Evolutionary conservation across 2,888 invertebrate genomes (phyloP), one percentile per base, ranked within the genome.

Genomic region (Choreutis nemorana): DNA sequence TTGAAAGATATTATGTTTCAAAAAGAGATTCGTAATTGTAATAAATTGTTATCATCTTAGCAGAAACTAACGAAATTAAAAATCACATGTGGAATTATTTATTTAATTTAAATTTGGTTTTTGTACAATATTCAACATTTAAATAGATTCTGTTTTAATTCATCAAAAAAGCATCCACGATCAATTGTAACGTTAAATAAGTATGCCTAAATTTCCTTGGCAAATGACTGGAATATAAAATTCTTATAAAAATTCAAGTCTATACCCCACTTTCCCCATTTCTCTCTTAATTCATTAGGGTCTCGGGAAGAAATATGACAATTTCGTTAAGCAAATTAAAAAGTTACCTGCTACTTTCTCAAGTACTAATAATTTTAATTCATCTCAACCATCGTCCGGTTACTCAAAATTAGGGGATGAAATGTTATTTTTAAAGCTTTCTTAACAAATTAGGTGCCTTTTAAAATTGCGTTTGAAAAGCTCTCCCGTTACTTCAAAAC

Each of bases 271-370:
- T 31, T 33, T 32, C 33, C 47, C 46, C 52, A 39, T 55, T 55
- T 55, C 43, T 42, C 44, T 43, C 50, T 66, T 54, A 67, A 67
- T 70, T 60, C 54, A 64, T 72, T 70, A 68, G 39, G 37, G 43
- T 35, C 56, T 62, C 63, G 66, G 71, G 71, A 59, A 58, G 55
- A 68, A 68, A 68, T 68, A 70, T 67, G 61, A 56, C 63, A 63
- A 68, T 60, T 71, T 57, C 50, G 57, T 63, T 70, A 65, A 54
- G 50, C 39, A 50, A 62, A 67, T 73, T 72, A 70, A 66, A 62
- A 73, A 71, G 65, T 71, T 73, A 70, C 68, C 66, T 71, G 61
- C 53, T n/a, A n/a, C 28, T 28, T 21, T 53, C 57, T 55, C 48
- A 62, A 53, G 53, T 54, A 54, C 52, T 68, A 65, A 70, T 57